A percentile compares a stretch with the other conserved stretches of the same genome.
phyloP scores from a whole-genome alignment of 2,113 vertebrate species.

The Nerophis ophidion region DNA sequence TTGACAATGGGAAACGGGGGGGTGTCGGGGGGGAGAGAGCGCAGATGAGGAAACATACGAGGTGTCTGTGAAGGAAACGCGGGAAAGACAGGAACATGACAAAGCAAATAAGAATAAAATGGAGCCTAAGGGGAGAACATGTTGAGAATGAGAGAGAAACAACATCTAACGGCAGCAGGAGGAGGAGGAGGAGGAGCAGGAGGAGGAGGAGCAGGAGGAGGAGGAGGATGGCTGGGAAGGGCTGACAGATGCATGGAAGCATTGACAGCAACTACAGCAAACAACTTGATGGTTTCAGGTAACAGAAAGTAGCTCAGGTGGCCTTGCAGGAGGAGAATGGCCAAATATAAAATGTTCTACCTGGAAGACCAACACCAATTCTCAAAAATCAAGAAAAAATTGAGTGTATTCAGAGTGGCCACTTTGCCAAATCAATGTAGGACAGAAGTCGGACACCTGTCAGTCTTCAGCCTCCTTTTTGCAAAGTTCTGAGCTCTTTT shows the following conservation, averaged over 20 bases:
- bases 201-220: conserved; percentile 28
- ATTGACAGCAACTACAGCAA: conserved; percentile 13
- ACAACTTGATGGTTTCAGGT: conserved; percentile 6
- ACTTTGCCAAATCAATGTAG: too few species aligned
- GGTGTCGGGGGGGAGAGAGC: conserved; percentile 2
- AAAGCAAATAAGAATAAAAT: conserved; percentile 22
- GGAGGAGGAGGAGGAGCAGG: conserved; percentile 36
- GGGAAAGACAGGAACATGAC: conserved; percentile 14
- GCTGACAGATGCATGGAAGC: conserved; percentile 19
- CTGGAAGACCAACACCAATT: neutral
- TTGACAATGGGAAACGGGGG: conserved; percentile 1
- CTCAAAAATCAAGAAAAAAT: neutral
- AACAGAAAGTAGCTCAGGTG: neutral
- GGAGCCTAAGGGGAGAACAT: conserved; percentile 10
- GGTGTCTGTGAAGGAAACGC: neutral
- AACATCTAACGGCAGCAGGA: conserved; percentile 15
- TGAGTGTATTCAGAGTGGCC: neutral
- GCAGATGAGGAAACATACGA: neutral
- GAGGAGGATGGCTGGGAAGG: conserved; percentile 36
- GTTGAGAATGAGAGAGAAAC: conserved; percentile 12
- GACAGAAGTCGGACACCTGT: too few species aligned
- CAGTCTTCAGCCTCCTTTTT: too few species aligned
- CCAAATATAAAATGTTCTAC: neutral
- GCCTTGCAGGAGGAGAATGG: neutral
- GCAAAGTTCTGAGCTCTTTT: too few species aligned